Evolutionary conservation across 2,113 vertebrate genomes (phyloP).

Genomic region (Dryoscopus gambensis): DNA sequence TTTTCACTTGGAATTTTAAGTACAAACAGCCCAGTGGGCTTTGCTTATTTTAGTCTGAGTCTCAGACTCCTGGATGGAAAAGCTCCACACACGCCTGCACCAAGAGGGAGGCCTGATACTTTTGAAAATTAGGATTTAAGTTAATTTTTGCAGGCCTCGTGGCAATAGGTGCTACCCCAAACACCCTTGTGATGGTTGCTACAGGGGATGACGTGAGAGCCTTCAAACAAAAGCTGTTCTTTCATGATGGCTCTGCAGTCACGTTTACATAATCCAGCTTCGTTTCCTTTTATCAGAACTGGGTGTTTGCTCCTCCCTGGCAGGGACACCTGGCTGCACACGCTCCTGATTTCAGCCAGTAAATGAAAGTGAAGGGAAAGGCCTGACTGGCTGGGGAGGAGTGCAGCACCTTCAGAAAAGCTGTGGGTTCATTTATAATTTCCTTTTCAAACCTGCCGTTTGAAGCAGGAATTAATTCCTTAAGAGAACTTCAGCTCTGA

Average conservation of each 20-base stretch:
- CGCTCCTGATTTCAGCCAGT: background rate
- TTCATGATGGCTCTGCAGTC: background rate
- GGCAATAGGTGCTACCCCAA: background rate
- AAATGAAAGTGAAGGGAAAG: conserved; percentile 14
- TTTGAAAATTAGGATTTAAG: background rate
- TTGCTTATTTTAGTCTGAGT: background rate
- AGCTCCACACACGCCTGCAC: background rate
- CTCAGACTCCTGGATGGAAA: background rate
- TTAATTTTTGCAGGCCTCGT: background rate
- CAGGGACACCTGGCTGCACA: background rate
- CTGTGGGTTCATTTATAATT: background rate
- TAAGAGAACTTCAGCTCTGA: background rate
- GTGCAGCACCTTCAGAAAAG: background rate
- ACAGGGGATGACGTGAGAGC: background rate
- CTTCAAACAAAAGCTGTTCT: background rate
- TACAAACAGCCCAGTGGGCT: background rate
- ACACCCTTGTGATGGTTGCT: background rate
- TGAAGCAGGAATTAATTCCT: background rate
- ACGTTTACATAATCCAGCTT: background rate
- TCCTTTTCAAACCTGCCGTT: background rate
- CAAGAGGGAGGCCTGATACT: background rate
- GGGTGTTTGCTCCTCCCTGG: background rate
- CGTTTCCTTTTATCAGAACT: background rate
- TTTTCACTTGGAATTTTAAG: background rate
- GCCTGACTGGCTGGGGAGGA: background rate